A percentile compares a stretch with the other conserved stretches of the same genome.
Conservation (phyloP, 2,888 invertebrate genomes). For the Drosophila rubida region DNA sequence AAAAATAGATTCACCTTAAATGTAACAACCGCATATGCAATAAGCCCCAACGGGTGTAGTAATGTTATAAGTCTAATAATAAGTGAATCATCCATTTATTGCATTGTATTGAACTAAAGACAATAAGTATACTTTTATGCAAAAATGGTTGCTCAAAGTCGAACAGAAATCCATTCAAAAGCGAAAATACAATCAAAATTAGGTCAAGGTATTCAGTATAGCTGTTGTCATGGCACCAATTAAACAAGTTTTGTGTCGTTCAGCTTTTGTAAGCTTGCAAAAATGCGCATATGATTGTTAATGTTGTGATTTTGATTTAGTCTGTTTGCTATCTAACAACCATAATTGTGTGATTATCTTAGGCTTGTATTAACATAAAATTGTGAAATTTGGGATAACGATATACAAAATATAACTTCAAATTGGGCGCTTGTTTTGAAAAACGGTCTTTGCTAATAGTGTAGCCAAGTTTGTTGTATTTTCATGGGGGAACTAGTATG, state of each 20-base stretch:
- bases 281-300: background rate
- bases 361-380: no score
- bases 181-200: background rate
- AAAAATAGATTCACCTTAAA: no score
- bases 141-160: background rate
- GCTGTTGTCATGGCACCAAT: constrained; percentile 1
- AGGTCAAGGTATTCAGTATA: constrained; percentile 2
- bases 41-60: no score
- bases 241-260: background rate
- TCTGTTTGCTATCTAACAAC: no score
- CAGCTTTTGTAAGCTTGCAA: constrained; percentile 8
- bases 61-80: no score
- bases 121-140: background rate
- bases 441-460: background rate
- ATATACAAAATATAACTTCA: background rate
- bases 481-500: background rate
- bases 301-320: no score
- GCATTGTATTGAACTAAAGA: background rate
- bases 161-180: background rate
- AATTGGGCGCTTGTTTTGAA: background rate
- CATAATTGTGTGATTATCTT: no score
- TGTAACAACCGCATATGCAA: no score
- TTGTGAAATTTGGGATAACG: background rate
- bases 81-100: background rate
- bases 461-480: background rate